Base-by-base conservation (phyloP, 2,797 vertebrate genomes). In the Enteromius treurensis region DNA sequence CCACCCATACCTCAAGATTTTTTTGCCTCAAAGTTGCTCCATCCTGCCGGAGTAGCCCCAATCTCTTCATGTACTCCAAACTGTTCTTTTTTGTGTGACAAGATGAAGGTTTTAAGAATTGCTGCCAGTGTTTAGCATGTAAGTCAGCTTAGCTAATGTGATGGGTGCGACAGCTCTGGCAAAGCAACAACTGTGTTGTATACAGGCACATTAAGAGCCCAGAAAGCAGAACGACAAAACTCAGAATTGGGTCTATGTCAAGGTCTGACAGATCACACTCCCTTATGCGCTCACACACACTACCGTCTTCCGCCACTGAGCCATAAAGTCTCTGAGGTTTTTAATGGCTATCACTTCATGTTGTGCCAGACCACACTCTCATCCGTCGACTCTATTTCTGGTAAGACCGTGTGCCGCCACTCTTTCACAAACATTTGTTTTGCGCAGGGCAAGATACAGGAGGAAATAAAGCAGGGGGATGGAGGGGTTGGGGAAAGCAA, bases 1-100 rank as follows among this genome's bases (percentile, higher is more conserved):
- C 94, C 94, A 95, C 94, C 94, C 94, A 93, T 91, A 92, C 92
- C 84, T 91, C 91, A 91, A 74, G 51, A 73, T 47, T 62, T 67
- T 79, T 76, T 77, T 80, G 49, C 60, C 51, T 77, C 69, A 70
- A 69, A 76, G 49, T 79, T 47, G 17, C 71, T 67, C 62, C 82
- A 70, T 82, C 77, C 79, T 68, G 32, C 65, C 23, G 49, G 71
- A 83, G 67, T 75, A 80, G 64, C 64, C 83, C 65, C 60, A 53
- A 40, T 42, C 65, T 71, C 32, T 65, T 70, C 40, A 15, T 71
- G 62, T 55, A 77, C 37, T 53, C 76, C 79, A 85, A 76, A 77
- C n/a, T 32, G 60, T 34, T 73, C 37, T 49, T 62, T 55, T 55
- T 77, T 60, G 40, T 73, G 60, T 80, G 77, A 70, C 45, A 45